Evolutionary conservation across 2,797 vertebrate genomes (phyloP), one percentile per base, ranked within the genome.

Genomic region (Amblyraja radiata): DNA sequence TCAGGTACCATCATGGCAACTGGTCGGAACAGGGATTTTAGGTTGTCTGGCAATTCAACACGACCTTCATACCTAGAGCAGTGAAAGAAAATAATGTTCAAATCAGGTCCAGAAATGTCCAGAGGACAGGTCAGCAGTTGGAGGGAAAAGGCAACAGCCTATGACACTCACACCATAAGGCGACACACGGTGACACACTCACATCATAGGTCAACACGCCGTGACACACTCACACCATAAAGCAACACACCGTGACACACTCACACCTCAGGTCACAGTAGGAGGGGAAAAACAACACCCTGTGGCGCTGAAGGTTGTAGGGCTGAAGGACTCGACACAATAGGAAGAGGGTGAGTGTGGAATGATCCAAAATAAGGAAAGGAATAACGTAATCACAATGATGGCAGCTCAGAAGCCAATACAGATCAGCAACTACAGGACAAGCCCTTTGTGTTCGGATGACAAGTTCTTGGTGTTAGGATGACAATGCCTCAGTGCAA

Each of bases 1-100:
- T 96, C 94, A 4, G 96, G 96, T 5, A 94, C 93, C 94, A 96
- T 94, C 96, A 97, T 96, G 0, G 95, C 94, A 63, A 97, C 94
- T 0, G 95, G 95, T 6, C 96, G 94, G 93, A 97, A 96, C 1
- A 96, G 94, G 93, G 94, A 95, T 71, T 96, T 95, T 93, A 97
- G 93, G 21, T 96, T 96, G 76, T 94, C 95, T 71, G 96, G 96
- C 39, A 96, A 95, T 36, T 96, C 95, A 14, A 95, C 94, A 21
- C 95, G 94, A 16, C 95, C 95, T 94, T 93, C 94, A 7, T 95
- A 95, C 14, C 96, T 96, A 73, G n/a, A 93, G 95, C 93, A 94
- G 46, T 32, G 32, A 94, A 61, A 93, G 25, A 16, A 58, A 21
- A 93, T 63, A 90, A 73, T 77, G n/a, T 81, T 63, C n/a, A 76